Percentiles rank a stretch among this genome's conserved stretches.
Conservation (phyloP, 2,113 vertebrate genomes). For the Condylura cristata region DNA sequence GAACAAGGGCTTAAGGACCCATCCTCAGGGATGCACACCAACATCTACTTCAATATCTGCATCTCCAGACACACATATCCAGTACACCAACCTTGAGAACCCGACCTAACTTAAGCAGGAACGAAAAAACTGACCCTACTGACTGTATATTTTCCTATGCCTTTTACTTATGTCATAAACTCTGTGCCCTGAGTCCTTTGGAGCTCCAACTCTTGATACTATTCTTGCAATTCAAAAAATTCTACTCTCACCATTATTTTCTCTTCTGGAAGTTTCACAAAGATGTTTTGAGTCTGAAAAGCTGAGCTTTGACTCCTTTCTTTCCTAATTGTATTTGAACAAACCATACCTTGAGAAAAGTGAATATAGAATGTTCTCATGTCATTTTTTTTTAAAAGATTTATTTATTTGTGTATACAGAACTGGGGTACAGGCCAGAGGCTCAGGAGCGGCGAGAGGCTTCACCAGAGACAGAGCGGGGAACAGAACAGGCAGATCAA, state of each 20-base stretch:
- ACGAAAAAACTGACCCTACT: not conserved
- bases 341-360: not conserved
- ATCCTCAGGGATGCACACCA: not conserved
- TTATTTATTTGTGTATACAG: too few species aligned
- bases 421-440: too few species aligned
- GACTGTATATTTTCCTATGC: not conserved
- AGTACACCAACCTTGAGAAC: not conserved
- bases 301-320: not conserved
- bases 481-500: too few species aligned
- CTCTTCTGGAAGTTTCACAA: not conserved
- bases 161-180: constrained; percentile 31
- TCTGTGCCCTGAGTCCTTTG: not conserved
- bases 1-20: not conserved
- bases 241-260: constrained; percentile 22
- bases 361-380: not conserved
- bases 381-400: not conserved
- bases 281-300: constrained; percentile 10
- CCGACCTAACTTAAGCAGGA: not conserved
- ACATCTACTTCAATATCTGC: not conserved
- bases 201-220: not conserved
- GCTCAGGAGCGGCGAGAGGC: too few species aligned
- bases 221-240: not conserved
- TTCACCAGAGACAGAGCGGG: too few species aligned
- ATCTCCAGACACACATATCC: not conserved
- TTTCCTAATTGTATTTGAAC: not conserved